Evolutionary conservation across 2,113 vertebrate genomes (phyloP).

Genomic region (Phrynosoma blainvillii): DNA sequence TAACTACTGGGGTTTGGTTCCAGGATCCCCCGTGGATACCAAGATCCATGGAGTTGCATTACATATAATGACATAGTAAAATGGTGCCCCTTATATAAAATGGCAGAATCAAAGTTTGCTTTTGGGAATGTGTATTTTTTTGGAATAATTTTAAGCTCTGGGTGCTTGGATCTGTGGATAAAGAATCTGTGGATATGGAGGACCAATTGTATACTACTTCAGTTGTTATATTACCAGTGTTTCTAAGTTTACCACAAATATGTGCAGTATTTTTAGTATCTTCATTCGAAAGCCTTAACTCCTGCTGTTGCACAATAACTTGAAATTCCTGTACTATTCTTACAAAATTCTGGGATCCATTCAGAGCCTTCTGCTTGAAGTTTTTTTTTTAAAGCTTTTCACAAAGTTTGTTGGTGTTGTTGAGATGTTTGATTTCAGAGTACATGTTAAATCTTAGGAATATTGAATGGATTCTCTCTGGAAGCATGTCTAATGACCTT

Average conservation of each 20-base stretch:
- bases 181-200: too few relatives aligned
- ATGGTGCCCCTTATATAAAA: too few relatives aligned
- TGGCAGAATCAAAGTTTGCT: too few relatives aligned
- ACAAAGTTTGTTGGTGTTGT: not conserved
- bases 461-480: not conserved
- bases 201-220: not conserved
- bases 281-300: not conserved
- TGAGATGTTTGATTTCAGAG: not conserved
- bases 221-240: not conserved
- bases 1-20: too few relatives aligned
- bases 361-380: not conserved
- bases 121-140: too few relatives aligned
- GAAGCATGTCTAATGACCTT: conserved; percentile 2
- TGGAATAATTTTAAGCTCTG: too few relatives aligned
- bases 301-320: not conserved
- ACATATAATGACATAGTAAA: too few relatives aligned
- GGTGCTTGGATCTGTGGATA: too few relatives aligned
- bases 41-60: too few relatives aligned
- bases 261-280: not conserved
- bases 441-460: not conserved
- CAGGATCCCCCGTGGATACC: too few relatives aligned
- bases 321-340: not conserved
- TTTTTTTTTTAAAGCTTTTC: not conserved
- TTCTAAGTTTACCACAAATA: not conserved
- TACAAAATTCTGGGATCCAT: not conserved